Conservation (phyloP, 2,797 vertebrate species). For the Echiichthys vipera region DNA sequence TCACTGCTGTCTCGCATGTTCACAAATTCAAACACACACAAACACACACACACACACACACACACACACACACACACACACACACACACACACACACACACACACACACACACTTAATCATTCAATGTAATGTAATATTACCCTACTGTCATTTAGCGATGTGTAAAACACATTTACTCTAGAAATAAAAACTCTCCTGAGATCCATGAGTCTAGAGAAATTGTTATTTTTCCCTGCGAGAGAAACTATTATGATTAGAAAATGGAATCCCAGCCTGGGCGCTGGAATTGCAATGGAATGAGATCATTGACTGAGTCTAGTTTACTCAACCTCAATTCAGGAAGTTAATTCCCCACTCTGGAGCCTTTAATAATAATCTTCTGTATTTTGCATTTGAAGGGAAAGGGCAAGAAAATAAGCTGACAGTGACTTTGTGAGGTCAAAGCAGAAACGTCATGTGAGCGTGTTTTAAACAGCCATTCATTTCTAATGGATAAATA, state of each 20-base stretch:
- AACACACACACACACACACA: too few species aligned
- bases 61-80: not conserved
- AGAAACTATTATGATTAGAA: constrained; percentile 42
- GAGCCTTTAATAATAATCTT: constrained; percentile 20
- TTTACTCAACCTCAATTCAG: constrained; percentile 38
- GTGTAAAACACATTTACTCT: constrained; percentile 45
- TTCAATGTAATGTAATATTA: constrained; percentile 15
- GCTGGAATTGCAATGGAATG: constrained; percentile 28
- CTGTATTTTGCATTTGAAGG: not conserved
- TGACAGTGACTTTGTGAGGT: not conserved
- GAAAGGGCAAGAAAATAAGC: constrained; percentile 7
- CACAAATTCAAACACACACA: too few species aligned
- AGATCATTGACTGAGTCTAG: constrained; percentile 29
- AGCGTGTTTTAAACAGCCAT: too few species aligned
- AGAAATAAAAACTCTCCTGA: constrained; percentile 22
- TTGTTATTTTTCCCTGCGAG: constrained; percentile 36
- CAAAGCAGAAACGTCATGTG: not conserved
- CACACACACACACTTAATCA: not conserved
- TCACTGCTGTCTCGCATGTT: too few species aligned
- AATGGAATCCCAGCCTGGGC: constrained; percentile 15
- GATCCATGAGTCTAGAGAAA: constrained; percentile 30
- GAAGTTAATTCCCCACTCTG: constrained; percentile 25
- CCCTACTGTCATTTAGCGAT: constrained; percentile 17
- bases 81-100: not conserved
- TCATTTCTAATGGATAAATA: not conserved